phyloP scores from a whole-genome alignment of 1,140 invertebrate genomes.

The Drosophila sulfurigaster region DNA sequence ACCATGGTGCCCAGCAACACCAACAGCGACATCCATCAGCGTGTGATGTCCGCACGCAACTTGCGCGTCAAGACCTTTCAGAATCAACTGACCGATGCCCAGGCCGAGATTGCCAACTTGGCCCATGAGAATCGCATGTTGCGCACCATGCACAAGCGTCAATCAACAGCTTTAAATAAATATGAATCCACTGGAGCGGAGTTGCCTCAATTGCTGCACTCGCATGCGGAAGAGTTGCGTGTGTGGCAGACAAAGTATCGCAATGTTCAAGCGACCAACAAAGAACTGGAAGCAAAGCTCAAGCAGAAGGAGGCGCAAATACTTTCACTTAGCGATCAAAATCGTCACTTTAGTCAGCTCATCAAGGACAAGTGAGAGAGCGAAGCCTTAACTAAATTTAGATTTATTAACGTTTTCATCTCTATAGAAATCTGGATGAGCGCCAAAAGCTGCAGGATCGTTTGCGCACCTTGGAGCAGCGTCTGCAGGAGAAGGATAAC shows the following conservation, averaged over 20 bases:
- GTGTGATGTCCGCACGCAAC: slow-evolving; percentile 91
- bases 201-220: slow-evolving; percentile 89
- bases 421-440: slow-evolving; percentile 88
- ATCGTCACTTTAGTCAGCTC: slow-evolving; percentile 89
- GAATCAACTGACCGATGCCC: slow-evolving; percentile 92
- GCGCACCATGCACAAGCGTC: slow-evolving; percentile 90
- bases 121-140: slow-evolving; percentile 90
- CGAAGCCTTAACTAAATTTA: neutral
- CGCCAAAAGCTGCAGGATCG: slow-evolving; percentile 89
- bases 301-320: slow-evolving; percentile 89
- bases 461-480: slow-evolving; percentile 88
- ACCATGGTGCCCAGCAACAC: slow-evolving; percentile 56
- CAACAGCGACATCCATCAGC: slow-evolving; percentile 87
- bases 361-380: slow-evolving; percentile 88
- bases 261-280: slow-evolving; percentile 88
- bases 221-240: slow-evolving; percentile 91
- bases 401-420: neutral
- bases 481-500: slow-evolving; percentile 88
- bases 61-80: slow-evolving; percentile 90
- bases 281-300: slow-evolving; percentile 87
- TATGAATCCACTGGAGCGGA: slow-evolving; percentile 92
- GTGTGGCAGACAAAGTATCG: slow-evolving; percentile 89
- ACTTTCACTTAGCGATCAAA: slow-evolving; percentile 88
- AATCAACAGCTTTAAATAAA: slow-evolving; percentile 89
- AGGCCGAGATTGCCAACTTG: slow-evolving; percentile 91